Evolutionary conservation across 2,888 invertebrate species (phyloP).

Genomic region (Rotaria macrura): DNA sequence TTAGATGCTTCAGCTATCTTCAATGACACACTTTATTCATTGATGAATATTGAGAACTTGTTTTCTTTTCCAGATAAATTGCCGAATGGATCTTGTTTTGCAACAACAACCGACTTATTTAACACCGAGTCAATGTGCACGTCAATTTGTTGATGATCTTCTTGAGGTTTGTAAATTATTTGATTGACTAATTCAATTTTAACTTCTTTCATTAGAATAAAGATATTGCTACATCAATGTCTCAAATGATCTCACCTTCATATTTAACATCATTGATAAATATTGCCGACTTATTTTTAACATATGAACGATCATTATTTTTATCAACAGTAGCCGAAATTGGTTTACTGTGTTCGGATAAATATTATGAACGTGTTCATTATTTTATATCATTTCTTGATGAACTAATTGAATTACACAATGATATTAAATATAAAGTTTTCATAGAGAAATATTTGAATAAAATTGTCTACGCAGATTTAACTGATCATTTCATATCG

Average conservation of each 20-base stretch:
- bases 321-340: neutral
- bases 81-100: neutral
- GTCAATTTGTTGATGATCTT: neutral
- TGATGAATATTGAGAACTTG: too few species aligned
- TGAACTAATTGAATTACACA: neutral
- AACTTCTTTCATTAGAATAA: neutral
- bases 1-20: too few species aligned
- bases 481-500: slow-evolving; percentile 5
- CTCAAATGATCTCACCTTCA: neutral
- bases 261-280: neutral
- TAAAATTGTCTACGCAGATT: neutral
- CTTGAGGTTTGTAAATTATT: neutral
- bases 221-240: neutral
- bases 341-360: neutral
- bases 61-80: too few species aligned
- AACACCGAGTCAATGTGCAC: neutral
- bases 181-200: neutral
- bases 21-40: too few species aligned
- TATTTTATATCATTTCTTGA: neutral
- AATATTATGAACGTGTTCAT: slow-evolving; percentile 16
- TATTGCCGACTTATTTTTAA: neutral
- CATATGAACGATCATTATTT: neutral
- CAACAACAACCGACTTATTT: neutral
- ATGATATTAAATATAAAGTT: neutral
- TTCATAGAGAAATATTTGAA: neutral